Base-by-base conservation (phyloP, 2,797 vertebrate genomes). In the Vipera latastei region DNA sequence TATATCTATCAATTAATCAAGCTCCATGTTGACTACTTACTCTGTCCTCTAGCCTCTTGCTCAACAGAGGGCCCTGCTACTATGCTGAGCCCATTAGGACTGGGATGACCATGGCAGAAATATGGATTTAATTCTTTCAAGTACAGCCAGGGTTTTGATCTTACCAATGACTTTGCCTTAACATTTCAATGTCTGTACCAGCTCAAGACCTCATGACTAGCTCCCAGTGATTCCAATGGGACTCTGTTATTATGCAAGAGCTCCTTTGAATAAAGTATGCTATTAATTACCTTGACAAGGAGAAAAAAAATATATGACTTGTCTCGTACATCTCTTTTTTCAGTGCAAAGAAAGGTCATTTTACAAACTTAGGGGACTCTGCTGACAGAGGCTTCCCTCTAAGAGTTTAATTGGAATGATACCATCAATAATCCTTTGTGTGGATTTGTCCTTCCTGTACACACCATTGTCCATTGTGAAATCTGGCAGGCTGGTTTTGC, bases 351-450 rank as follows among this genome's bases (percentile, higher is more conserved):
- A 89, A 96, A 95, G 95, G 96, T 97, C 95, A 94, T 94, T 95
- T 95, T 0, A 0, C 53, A 38, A 63, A 88, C 91, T 91, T 95
- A 65, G 92, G 95, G 92, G 73, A 95, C 93, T 96, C 25, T 96
- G 96, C 96, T 97, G 97, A 97, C 96, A 95, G 89, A 93, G 56
- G 44, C 85, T 96, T 97, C 96, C 97, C 95, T 96, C 94, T 88
- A 94, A 96, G 91, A 87, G 94, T 95, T 95, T 96, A 96, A 96
- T 96, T 96, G 95, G 93, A 94, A 56, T 86, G 96, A 94, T 96
- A 92, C 95, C 95, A 97, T 97, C 96, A 95, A 95, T 96, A 96
- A 96, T 91, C 92, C 94, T 96, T 96, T 95, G 95, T 95, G 96
- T 91, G 90, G 95, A 93, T 94, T 96, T 94, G 94, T 96, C 97